Evolutionary conservation across 2,113 vertebrate genomes (phyloP).

Genomic region (Micromys minutus): DNA sequence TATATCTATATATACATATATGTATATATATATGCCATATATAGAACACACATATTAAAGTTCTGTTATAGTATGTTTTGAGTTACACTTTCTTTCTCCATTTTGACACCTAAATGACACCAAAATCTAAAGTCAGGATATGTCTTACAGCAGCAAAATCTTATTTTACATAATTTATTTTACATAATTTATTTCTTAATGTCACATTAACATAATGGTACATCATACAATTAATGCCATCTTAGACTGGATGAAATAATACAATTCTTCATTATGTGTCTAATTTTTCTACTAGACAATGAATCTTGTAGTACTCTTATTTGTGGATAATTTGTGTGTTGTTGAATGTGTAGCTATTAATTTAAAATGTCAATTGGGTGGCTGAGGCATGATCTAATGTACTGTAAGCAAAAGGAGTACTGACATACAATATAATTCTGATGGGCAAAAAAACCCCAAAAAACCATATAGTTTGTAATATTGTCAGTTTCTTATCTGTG

Average conservation of each 20-base stretch:
- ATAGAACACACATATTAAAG: not conserved
- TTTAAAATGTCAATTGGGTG: not conserved
- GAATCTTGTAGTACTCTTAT: not conserved
- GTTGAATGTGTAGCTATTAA: not conserved
- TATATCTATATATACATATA: not conserved
- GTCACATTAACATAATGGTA: constrained; percentile 40
- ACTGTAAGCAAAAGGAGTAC: not conserved
- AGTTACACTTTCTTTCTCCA: not conserved
- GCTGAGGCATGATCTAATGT: not conserved
- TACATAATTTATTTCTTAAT: constrained; percentile 38
- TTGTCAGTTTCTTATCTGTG: not conserved
- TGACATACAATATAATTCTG: constrained; percentile 35
- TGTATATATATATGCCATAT: not conserved
- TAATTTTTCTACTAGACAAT: not conserved
- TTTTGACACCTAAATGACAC: constrained; percentile 1
- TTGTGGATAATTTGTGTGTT: not conserved
- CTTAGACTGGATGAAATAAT: constrained; percentile 21
- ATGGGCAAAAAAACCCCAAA: not conserved
- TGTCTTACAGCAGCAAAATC: constrained; percentile 25
- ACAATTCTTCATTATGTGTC: constrained; percentile 19
- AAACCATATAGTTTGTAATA: not conserved
- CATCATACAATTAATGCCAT: constrained; percentile 1
- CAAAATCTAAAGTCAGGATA: constrained; percentile 38
- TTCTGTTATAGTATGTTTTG: not conserved
- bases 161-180: constrained; percentile 39